A percentile compares a stretch with the other conserved stretches of the same genome.
These are phyloP conservation scores for Burhinus oedicnemus DNA, from an alignment of 2,113 vertebrate genomes.

Conservation along the genomic window DNA sequence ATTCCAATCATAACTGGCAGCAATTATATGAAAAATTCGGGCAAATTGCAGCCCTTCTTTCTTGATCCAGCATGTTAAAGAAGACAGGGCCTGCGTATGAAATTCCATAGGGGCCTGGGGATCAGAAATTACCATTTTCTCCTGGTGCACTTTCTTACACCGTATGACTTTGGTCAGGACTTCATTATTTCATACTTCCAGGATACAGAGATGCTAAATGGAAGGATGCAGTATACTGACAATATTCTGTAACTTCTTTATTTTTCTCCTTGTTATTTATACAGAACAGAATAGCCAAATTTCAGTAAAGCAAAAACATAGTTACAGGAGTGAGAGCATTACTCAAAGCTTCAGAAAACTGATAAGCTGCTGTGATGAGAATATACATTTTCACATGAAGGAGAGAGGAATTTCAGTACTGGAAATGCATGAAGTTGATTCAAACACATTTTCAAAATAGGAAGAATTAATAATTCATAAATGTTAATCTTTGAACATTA, in stretches of 20 bases:
- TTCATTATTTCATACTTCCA: background rate
- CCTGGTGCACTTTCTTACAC: accelerated
- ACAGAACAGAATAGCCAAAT: background rate
- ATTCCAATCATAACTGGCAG: background rate
- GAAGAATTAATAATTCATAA: background rate
- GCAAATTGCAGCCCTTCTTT: background rate
- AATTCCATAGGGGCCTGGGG: background rate
- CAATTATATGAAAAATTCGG: background rate
- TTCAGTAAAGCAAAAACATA: background rate
- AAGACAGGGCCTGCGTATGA: accelerated
- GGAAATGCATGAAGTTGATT: background rate
- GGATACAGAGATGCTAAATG: background rate
- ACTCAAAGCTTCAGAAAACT: background rate
- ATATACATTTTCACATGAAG: background rate
- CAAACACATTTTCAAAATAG: conserved; percentile 5
- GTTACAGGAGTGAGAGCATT: background rate
- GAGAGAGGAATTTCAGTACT: background rate
- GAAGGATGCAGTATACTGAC: background rate
- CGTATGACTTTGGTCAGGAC: background rate
- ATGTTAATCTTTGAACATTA: background rate
- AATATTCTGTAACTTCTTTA: background rate
- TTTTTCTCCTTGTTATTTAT: background rate
- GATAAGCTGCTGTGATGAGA: background rate
- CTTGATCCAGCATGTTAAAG: background rate
- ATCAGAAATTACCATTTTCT: background rate